phyloP scores from a whole-genome alignment of 2,797 vertebrate species.

The Pempheris klunzingeri region DNA sequence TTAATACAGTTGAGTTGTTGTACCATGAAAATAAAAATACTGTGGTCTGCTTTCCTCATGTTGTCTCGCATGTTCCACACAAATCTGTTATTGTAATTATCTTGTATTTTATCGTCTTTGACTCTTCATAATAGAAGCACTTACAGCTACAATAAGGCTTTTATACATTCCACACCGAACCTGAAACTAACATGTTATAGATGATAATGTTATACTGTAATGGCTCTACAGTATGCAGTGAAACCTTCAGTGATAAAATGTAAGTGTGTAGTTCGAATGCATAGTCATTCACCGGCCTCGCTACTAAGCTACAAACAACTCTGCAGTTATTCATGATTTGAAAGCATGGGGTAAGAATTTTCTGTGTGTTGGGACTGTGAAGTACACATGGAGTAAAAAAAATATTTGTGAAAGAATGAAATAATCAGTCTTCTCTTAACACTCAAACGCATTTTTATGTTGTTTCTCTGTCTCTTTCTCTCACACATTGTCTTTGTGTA shows the following conservation, averaged over 20 bases:
- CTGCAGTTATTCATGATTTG: conserved; percentile 23
- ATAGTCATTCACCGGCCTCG: background rate
- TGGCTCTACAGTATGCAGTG: conserved; percentile 10
- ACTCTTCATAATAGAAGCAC: conserved; percentile 12
- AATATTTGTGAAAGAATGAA: background rate
- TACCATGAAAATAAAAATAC: conserved; percentile 18
- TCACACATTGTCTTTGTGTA: conserved; percentile 15
- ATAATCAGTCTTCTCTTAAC: background rate
- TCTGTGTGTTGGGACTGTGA: conserved; percentile 26
- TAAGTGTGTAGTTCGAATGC: background rate
- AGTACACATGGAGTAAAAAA: background rate
- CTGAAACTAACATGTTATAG: conserved; percentile 2
- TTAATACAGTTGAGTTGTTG: conserved; percentile 33
- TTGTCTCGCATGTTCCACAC: background rate
- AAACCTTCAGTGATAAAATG: conserved; percentile 18
- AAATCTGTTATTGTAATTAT: conserved; percentile 26
- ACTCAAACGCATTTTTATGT: background rate
- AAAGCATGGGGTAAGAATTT: conserved; percentile 46
- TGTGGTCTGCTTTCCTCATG: conserved; percentile 5
- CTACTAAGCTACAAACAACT: background rate
- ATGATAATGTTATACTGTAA: conserved; percentile 12
- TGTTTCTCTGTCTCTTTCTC: background rate
- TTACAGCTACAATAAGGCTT: conserved; percentile 12
- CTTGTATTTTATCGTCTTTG: no score
- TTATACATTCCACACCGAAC: background rate